Conservation (phyloP, 2,888 invertebrate species). For the Leptinotarsa juncta region DNA sequence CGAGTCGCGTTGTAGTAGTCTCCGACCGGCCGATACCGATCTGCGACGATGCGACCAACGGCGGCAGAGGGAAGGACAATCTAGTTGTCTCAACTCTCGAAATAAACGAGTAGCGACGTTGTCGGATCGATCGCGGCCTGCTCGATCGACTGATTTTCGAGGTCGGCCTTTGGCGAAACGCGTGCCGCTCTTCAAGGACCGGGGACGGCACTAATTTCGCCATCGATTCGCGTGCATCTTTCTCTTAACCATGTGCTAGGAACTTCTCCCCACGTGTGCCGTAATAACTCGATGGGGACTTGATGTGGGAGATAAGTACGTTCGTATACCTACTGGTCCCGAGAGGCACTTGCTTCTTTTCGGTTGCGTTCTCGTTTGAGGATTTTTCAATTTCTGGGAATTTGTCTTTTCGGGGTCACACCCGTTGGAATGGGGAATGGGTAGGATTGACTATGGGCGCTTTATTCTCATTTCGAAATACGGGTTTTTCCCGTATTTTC, state of each 20-base stretch:
- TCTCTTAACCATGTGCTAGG: conserved; percentile 34
- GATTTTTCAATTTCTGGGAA: neutral
- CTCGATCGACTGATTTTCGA: conserved; percentile 37
- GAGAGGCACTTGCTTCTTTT: conserved; percentile 1
- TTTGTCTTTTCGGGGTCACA: too few relatives aligned
- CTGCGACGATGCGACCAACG: neutral
- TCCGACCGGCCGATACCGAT: too few relatives aligned
- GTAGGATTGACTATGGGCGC: too few relatives aligned
- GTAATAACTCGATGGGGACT: conserved; percentile 9
- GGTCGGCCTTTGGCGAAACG: conserved; percentile 11
- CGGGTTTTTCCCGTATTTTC: too few relatives aligned
- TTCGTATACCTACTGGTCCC: neutral
- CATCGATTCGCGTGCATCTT: conserved; percentile 44
- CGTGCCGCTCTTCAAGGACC: conserved; percentile 31
- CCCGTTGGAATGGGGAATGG: too few relatives aligned
- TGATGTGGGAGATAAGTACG: conserved; percentile 17
- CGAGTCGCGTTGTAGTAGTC: neutral
- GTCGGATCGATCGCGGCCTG: conserved; percentile 25
- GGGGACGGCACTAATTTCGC: conserved; percentile 32
- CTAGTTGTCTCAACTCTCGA: conserved; percentile 38
- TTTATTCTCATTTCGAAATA: too few relatives aligned
- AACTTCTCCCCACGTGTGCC: conserved; percentile 23
- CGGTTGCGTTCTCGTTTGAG: neutral
- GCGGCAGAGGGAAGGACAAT: conserved; percentile 32
- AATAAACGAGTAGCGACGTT: conserved; percentile 36